Evolutionary conservation across 2,113 vertebrate genomes (phyloP).

Genomic region (Harpagus bidentatus): DNA sequence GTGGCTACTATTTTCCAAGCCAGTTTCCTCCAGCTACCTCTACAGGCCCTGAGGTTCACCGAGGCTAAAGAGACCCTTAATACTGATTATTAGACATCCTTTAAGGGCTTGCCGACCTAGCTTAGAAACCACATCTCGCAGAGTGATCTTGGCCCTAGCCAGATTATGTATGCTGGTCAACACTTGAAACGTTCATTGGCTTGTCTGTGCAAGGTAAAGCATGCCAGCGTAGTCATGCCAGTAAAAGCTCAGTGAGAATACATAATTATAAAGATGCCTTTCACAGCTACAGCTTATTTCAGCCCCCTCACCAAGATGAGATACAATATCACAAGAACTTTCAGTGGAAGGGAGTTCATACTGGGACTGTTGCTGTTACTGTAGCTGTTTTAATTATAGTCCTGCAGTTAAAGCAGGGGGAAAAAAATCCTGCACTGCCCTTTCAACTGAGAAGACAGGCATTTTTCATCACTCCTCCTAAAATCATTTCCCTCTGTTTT

Average conservation of each 20-base stretch:
- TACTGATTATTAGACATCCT: background rate
- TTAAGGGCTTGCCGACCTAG: background rate
- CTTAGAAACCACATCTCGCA: background rate
- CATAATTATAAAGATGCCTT: background rate
- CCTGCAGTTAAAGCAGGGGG: background rate
- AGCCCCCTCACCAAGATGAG: background rate
- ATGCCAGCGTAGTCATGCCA: background rate
- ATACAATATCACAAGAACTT: background rate
- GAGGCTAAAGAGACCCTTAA: background rate
- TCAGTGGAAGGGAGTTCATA: background rate
- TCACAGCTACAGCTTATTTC: background rate
- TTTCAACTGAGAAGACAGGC: conserved; percentile 5
- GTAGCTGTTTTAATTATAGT: background rate
- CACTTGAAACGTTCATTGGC: background rate
- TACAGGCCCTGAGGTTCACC: background rate
- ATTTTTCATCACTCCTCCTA: conserved; percentile 12
- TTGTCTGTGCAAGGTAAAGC: background rate
- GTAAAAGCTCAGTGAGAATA: background rate
- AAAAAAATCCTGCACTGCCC: background rate
- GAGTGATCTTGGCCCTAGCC: background rate
- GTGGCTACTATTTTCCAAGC: background rate
- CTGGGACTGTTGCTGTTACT: background rate
- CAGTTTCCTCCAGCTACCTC: background rate
- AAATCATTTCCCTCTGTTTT: conserved; percentile 10
- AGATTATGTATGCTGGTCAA: background rate